Percentiles rank a stretch among this genome's conserved stretches.
Conservation (phyloP, 1,140 invertebrate species). For the Lucilia sericata region DNA sequence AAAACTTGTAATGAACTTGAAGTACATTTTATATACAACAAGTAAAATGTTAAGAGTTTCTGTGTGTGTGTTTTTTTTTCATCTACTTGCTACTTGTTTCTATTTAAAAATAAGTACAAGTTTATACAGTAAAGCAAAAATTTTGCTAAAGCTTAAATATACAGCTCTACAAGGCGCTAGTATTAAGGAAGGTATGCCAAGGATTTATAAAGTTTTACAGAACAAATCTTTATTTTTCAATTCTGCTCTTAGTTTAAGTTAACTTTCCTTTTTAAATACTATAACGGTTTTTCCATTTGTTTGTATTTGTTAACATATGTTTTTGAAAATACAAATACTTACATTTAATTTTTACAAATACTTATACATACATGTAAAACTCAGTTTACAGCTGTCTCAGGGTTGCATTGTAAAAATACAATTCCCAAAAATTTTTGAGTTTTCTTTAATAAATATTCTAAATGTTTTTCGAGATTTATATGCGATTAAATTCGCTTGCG, state of each 20-base stretch:
- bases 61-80: neutral
- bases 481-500: too few relatives aligned
- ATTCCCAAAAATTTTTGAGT: too few relatives aligned
- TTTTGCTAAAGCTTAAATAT: neutral
- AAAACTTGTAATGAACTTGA: slow-evolving; percentile 49
- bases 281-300: neutral
- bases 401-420: too few relatives aligned
- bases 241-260: too few relatives aligned
- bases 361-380: too few relatives aligned
- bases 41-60: slow-evolving; percentile 27
- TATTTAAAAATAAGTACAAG: neutral
- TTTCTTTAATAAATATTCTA: too few relatives aligned
- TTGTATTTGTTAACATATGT: slow-evolving; percentile 21
- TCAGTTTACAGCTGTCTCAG: too few relatives aligned
- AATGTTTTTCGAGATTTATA: too few relatives aligned
- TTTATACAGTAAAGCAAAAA: neutral
- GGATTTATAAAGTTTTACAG: too few relatives aligned
- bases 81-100: neutral
- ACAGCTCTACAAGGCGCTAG: neutral
- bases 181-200: neutral
- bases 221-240: too few relatives aligned
- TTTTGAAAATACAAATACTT: neutral
- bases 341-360: neutral
- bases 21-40: slow-evolving; percentile 36
- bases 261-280: neutral